Percentiles rank a stretch among this genome's conserved stretches.
phyloP scores from a whole-genome alignment of 1,140 invertebrate species.

The Augochlora pura region DNA sequence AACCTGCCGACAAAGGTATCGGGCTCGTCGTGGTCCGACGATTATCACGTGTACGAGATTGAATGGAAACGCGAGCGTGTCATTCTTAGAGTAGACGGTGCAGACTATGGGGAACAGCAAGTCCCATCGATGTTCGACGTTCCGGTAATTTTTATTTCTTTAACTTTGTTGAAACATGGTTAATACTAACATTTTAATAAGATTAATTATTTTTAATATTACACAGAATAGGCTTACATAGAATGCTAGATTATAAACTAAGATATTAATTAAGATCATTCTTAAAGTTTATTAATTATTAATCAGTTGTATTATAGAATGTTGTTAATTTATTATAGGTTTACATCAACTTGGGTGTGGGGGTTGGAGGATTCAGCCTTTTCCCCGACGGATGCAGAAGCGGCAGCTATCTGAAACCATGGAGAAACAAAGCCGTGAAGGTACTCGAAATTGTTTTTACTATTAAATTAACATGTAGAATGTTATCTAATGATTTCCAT shows the following conservation, averaged over 20 bases:
- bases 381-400: conserved; percentile 83
- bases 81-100: conserved; percentile 81
- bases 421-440: conserved; percentile 82
- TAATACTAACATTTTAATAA: no score
- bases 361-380: conserved; percentile 86
- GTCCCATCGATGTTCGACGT: conserved; percentile 84
- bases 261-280: no score
- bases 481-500: conserved; percentile 26
- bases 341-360: conserved; percentile 86
- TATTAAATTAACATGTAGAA: neutral
- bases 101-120: conserved; percentile 77
- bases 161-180: no score
- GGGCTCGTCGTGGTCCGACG: conserved; percentile 80
- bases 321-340: conserved; percentile 81
- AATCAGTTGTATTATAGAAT: neutral
- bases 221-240: no score
- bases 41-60: conserved; percentile 83
- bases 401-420: conserved; percentile 83
- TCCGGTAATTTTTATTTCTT: conserved; percentile 79
- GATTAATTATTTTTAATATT: no score
- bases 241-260: no score
- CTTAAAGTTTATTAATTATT: no score
- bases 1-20: conserved; percentile 30
- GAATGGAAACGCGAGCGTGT: conserved; percentile 82
- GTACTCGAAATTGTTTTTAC: conserved; percentile 49